Conservation (phyloP, 2,888 invertebrate species). For the Hyles lineata region DNA sequence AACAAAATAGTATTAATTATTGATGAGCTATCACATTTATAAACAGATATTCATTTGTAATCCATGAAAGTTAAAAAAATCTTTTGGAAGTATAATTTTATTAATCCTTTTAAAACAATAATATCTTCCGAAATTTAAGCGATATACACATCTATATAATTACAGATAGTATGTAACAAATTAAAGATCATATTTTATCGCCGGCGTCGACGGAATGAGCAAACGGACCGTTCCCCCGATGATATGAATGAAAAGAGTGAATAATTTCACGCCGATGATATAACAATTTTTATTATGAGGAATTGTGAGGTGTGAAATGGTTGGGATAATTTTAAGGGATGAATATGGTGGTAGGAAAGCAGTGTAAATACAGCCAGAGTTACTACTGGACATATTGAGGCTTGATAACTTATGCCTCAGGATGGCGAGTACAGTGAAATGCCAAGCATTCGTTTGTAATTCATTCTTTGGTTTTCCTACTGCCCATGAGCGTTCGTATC, state of each 20-base stretch:
- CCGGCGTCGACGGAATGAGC: constrained; percentile 3
- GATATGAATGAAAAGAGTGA: neutral
- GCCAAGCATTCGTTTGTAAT: too few relatives aligned
- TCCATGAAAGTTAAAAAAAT: too few relatives aligned
- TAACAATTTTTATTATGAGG: constrained; percentile 5
- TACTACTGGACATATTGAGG: too few relatives aligned
- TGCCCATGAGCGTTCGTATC: too few relatives aligned
- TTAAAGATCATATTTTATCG: constrained; percentile 24
- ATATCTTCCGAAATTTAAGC: neutral
- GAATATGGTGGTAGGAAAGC: too few relatives aligned
- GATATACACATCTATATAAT: neutral
- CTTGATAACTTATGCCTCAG: too few relatives aligned
- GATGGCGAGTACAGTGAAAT: too few relatives aligned
- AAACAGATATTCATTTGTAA: too few relatives aligned
- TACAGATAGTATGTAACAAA: constrained; percentile 3
- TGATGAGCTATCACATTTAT: too few relatives aligned
- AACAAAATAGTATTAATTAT: too few relatives aligned
- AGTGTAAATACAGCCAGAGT: too few relatives aligned
- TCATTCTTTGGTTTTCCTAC: too few relatives aligned
- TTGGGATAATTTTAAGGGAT: neutral
- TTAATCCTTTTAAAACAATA: neutral
- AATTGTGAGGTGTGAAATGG: neutral
- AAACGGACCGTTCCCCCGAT: constrained; percentile 2
- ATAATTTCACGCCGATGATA: constrained; percentile 21
- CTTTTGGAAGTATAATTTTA: neutral